Conservation (phyloP, 2,888 invertebrate genomes). For the Eumacrocentrus americanus region DNA sequence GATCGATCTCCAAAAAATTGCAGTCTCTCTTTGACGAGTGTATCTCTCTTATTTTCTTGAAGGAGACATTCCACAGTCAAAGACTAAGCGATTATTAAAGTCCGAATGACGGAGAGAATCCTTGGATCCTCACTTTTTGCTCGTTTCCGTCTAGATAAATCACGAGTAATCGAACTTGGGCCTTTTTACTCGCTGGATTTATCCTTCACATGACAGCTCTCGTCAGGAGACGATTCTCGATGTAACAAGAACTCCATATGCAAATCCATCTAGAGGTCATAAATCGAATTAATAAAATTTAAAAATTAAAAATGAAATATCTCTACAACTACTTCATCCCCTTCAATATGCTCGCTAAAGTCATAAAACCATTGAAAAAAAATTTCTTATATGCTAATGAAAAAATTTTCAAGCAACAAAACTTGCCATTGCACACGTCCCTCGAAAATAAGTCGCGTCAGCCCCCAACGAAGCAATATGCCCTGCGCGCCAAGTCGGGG, state of each 20-base stretch:
- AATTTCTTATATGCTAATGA: too few relatives aligned
- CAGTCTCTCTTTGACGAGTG: conserved; percentile 15
- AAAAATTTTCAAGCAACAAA: conserved; percentile 1
- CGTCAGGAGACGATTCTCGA: background rate
- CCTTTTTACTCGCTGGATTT: conserved; percentile 11
- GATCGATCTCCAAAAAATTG: conserved; percentile 8
- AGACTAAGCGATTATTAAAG: conserved; percentile 19
- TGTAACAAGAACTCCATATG: conserved; percentile 9
- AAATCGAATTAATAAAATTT: background rate
- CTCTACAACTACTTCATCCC: background rate
- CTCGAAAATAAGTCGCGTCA: background rate
- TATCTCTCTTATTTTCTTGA: conserved; percentile 4
- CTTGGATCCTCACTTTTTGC: conserved; percentile 21
- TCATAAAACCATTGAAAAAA: too few relatives aligned
- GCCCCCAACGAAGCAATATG: conserved; percentile 21
- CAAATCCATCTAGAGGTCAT: background rate
- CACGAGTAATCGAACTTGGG: conserved; percentile 17
- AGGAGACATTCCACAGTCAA: conserved; percentile 2
- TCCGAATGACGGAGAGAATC: conserved; percentile 18
- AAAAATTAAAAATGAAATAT: background rate
- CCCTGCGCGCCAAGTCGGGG: background rate
- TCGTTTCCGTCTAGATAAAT: conserved; percentile 23
- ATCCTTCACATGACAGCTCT: conserved; percentile 14
- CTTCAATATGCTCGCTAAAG: too few relatives aligned
- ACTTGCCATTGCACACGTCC: background rate